These are phyloP conservation scores for Amiota minor DNA, from an alignment of 2,888 invertebrate genomes.

Conservation along the genomic window DNA sequence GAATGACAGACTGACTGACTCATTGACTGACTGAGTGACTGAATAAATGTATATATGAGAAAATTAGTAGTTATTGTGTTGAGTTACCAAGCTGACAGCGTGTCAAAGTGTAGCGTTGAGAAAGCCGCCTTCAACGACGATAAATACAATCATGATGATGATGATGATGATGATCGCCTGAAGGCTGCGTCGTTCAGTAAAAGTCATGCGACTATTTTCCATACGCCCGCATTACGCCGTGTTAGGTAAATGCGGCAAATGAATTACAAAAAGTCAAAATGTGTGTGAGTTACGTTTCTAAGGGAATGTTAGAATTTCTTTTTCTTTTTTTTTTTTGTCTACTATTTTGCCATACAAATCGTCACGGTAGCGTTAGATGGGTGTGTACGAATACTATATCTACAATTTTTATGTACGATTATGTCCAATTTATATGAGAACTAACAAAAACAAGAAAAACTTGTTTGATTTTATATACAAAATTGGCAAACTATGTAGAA, in stretches of 20 bases:
- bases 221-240: conserved; percentile 7
- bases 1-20: neutral
- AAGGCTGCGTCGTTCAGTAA: neutral
- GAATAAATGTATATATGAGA: neutral
- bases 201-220: neutral
- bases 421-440: no score
- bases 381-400: no score
- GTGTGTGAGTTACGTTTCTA: neutral
- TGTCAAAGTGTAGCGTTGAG: conserved; percentile 1
- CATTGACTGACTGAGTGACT: neutral
- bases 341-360: no score
- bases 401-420: no score
- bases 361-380: no score
- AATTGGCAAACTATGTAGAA: no score
- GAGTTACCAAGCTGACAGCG: conserved; percentile 25
- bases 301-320: no score
- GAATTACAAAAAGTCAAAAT: conserved; percentile 17
- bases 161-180: neutral
- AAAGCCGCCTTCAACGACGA: neutral
- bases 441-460: neutral
- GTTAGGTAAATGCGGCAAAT: conserved; percentile 22
- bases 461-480: neutral
- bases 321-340: no score
- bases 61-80: neutral
- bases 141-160: no score